Evolutionary conservation across 1,140 invertebrate genomes (phyloP).

Genomic region (Trichonephila clavipes): DNA sequence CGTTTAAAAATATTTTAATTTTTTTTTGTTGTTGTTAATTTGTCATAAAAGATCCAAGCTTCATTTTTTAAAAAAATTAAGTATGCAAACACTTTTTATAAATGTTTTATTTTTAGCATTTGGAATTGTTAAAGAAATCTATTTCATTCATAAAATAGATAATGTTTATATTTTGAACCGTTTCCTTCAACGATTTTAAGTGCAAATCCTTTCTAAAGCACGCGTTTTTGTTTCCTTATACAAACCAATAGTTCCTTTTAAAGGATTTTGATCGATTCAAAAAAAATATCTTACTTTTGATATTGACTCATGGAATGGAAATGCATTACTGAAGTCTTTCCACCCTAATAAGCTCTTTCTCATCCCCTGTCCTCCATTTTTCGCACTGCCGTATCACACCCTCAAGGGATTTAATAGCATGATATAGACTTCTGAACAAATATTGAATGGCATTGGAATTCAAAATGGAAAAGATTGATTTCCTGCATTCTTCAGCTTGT

Average conservation of each 20-base stretch:
- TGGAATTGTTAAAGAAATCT: no score
- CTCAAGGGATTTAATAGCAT: neutral
- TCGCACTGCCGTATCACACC: neutral
- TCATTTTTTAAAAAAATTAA: no score
- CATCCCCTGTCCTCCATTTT: neutral
- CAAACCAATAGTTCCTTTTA: neutral
- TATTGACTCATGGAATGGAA: neutral
- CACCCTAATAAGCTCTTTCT: neutral
- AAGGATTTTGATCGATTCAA: neutral
- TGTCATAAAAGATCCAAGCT: no score
- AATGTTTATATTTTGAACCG: no score
- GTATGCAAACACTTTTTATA: no score
- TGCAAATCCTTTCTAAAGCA: neutral
- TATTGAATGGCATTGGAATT: slow-evolving; percentile 16
- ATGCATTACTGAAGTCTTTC: neutral
- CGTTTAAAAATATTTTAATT: no score
- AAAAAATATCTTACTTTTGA: neutral
- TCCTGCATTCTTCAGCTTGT: neutral
- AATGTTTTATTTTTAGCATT: no score
- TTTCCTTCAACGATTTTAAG: neutral
- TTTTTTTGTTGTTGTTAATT: no score
- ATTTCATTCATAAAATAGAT: no score
- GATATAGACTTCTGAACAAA: neutral
- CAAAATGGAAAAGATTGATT: slow-evolving; percentile 40
- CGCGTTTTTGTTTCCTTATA: neutral